Percentiles rank a stretch among this genome's conserved stretches.
phyloP scores from a whole-genome alignment of 30 jellyfish, hydroid and myxozoan genomes.

The Pseudorhiza aurosa region DNA sequence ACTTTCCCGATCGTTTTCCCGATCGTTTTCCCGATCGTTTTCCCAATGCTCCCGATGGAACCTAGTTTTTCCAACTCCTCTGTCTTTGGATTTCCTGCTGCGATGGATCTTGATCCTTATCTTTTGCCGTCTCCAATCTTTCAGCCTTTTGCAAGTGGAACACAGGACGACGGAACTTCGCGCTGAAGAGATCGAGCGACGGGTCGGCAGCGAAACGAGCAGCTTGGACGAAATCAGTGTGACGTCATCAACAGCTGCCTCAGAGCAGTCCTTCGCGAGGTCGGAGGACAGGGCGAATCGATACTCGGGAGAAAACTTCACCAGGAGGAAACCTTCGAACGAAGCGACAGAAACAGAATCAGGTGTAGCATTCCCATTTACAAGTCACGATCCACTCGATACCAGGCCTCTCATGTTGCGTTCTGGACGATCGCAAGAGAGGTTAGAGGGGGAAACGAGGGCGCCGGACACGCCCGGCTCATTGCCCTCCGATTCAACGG shows the following conservation, averaged over 20 bases:
- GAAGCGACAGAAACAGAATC: conserved; percentile 77
- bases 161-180: conserved; percentile 85
- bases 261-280: conserved; percentile 51
- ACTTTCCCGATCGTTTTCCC: no score
- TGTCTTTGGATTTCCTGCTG: no score
- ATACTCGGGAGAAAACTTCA: conserved; percentile 22
- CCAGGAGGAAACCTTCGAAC: conserved; percentile 46
- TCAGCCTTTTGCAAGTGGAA: conserved; percentile 83
- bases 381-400: conserved; percentile 89
- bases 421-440: conserved; percentile 85
- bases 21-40: no score
- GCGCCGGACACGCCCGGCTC: conserved; percentile 88
- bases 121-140: no score
- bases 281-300: conserved; percentile 40
- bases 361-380: conserved; percentile 72
- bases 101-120: no score
- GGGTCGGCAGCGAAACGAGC: conserved; percentile 94
- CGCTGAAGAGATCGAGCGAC: conserved; percentile 85
- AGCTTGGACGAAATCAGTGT: conserved; percentile 86
- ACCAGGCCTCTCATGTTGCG: conserved; percentile 87
- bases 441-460: conserved; percentile 54
- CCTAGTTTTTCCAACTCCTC: no score
- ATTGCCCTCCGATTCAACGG: conserved; percentile 85
- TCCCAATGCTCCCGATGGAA: no score
- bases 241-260: conserved; percentile 76